Evolutionary conservation across 2,888 invertebrate species (phyloP).

Genomic region (Ectropis crepuscularia): DNA sequence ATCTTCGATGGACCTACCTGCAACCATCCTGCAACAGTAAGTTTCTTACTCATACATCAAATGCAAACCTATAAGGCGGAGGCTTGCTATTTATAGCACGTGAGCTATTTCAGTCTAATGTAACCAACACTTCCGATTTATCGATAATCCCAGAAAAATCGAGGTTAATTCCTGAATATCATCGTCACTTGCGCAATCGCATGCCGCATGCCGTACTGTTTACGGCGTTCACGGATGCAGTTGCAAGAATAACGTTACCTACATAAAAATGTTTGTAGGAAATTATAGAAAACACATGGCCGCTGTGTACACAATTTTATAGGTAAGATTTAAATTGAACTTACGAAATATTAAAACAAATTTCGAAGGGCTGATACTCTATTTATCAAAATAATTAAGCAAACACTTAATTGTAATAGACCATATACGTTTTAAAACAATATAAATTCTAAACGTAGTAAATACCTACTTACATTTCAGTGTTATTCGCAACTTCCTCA

Average conservation of each 20-base stretch:
- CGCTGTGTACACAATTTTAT: slow-evolving; percentile 1
- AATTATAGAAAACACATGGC: slow-evolving; percentile 29
- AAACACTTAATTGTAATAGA: no score
- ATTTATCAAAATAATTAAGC: no score
- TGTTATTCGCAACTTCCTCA: no score
- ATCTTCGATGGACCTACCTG: no score
- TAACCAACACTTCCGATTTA: slow-evolving; percentile 57
- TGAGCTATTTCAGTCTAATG: slow-evolving; percentile 58
- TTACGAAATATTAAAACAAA: background rate
- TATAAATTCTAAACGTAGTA: no score
- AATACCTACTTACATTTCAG: no score
- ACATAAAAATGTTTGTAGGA: slow-evolving; percentile 53
- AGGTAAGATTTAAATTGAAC: background rate
- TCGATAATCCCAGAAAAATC: slow-evolving; percentile 72
- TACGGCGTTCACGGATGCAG: slow-evolving; percentile 63
- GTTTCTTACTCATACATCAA: no score
- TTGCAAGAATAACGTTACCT: slow-evolving; percentile 47
- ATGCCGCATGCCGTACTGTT: slow-evolving; percentile 50
- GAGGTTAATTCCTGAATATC: slow-evolving; percentile 78
- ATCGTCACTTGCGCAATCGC: slow-evolving; percentile 43
- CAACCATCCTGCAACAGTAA: no score
- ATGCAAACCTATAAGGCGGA: no score
- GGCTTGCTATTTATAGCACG: slow-evolving; percentile 43
- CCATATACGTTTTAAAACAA: no score
- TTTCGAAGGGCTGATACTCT: no score